Conservation (phyloP, 2,113 vertebrate genomes). For the Prionailurus viverrinus region DNA sequence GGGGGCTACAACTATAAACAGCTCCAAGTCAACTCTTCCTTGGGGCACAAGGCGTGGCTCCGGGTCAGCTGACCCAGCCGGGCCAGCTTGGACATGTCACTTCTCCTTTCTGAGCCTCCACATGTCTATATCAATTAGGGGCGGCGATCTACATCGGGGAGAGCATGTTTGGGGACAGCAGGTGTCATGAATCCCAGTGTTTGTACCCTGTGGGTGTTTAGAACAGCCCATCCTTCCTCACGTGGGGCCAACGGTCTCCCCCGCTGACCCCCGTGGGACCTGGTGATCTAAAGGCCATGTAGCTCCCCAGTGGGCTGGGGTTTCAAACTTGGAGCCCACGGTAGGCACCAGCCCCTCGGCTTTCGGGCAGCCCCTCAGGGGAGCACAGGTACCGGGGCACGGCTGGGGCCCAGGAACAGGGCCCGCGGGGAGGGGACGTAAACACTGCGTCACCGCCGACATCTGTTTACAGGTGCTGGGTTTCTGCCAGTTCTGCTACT, state of each 20-base stretch:
- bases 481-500: not conserved
- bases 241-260: not conserved
- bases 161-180: not conserved
- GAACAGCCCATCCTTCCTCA: not conserved
- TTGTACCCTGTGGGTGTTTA: not conserved
- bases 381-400: not conserved
- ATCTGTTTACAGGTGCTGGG: conserved; percentile 40
- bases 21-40: not conserved
- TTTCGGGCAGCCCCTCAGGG: not conserved
- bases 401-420: not conserved
- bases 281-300: not conserved
- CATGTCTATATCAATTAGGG: not conserved
- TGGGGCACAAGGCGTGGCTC: not conserved
- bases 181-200: fast-evolving
- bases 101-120: not conserved
- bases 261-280: not conserved
- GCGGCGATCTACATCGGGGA: not conserved
- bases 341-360: not conserved
- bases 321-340: not conserved
- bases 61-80: not conserved
- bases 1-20: not conserved
- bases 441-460: not conserved
- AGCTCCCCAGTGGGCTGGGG: not conserved
- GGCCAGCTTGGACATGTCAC: not conserved
- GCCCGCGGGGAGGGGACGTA: not conserved